Percentiles rank a stretch among this genome's conserved stretches.
phyloP scores from a whole-genome alignment of 2,797 vertebrate genomes.

The Helarctos malayanus region DNA sequence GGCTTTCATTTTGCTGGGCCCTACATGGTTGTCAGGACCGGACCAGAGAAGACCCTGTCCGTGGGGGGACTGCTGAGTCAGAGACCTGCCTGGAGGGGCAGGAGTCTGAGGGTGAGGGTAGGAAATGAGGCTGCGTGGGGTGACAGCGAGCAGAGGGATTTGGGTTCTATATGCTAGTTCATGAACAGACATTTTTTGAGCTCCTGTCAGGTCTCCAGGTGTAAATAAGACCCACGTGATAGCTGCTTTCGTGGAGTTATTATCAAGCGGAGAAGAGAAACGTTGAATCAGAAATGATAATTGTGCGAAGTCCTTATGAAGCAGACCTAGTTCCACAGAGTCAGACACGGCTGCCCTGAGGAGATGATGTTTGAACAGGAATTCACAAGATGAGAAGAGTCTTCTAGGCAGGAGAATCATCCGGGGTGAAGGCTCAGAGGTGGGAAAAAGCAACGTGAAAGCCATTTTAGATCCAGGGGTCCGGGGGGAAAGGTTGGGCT shows the following conservation, averaged over 20 bases:
- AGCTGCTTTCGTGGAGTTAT: background rate
- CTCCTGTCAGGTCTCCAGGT: background rate
- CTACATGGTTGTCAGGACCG: background rate
- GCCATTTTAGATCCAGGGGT: background rate
- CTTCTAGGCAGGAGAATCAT: background rate
- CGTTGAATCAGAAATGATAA: background rate
- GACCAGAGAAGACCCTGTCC: background rate
- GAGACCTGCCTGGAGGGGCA: background rate
- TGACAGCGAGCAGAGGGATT: background rate
- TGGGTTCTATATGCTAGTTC: background rate
- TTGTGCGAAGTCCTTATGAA: background rate
- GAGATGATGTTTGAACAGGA: background rate
- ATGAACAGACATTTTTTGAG: background rate
- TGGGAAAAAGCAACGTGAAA: background rate
- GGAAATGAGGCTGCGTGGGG: background rate
- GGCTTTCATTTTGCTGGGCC: no score
- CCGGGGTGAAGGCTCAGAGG: background rate
- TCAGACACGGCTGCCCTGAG: background rate
- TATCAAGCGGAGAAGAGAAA: background rate
- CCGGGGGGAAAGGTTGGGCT: background rate
- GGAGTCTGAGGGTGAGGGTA: background rate
- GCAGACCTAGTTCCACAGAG: background rate
- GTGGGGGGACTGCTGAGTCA: background rate
- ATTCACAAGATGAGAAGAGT: background rate
- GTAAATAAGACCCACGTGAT: background rate